A percentile compares a stretch with the other conserved stretches of the same genome.
Conservation (phyloP, 2,888 invertebrate species). For the Nomada flava region DNA sequence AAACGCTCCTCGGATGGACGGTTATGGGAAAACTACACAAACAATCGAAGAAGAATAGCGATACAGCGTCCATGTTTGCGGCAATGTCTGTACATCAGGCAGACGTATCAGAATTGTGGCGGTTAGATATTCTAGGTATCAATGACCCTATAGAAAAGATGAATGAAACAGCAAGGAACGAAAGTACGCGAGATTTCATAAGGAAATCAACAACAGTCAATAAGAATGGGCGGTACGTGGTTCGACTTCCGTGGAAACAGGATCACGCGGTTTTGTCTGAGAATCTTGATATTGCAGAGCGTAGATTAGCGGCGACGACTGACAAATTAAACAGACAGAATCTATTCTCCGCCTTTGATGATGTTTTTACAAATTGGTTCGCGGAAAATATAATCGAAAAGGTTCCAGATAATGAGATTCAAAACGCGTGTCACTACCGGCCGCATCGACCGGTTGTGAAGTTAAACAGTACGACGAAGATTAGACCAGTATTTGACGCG, state of each 20-base stretch:
- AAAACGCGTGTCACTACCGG: constrained; percentile 43
- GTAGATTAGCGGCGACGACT: too few relatives aligned
- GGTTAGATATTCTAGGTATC: constrained; percentile 72
- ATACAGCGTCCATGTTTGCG: too few relatives aligned
- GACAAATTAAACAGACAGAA: constrained; percentile 49
- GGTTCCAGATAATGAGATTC: constrained; percentile 54
- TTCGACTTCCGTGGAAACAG: constrained; percentile 75
- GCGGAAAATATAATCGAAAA: constrained; percentile 69
- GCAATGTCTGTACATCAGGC: too few relatives aligned
- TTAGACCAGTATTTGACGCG: constrained; percentile 73
- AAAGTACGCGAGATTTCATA: constrained; percentile 59
- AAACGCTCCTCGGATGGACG: too few relatives aligned
- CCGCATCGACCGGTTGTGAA: constrained; percentile 66
- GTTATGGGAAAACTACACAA: too few relatives aligned
- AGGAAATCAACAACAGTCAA: constrained; percentile 59
- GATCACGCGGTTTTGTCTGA: constrained; percentile 61
- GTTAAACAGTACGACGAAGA: constrained; percentile 56
- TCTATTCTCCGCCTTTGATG: constrained; percentile 65
- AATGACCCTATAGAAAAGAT: constrained; percentile 65
- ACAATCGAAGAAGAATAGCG: too few relatives aligned
- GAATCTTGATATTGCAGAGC: too few relatives aligned
- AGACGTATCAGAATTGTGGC: too few relatives aligned
- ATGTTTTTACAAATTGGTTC: constrained; percentile 60
- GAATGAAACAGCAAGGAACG: constrained; percentile 41
- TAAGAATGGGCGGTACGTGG: constrained; percentile 72